These are phyloP conservation scores for Malacoraja senta DNA, from an alignment of 2,797 vertebrate species.

Conservation along the genomic window DNA sequence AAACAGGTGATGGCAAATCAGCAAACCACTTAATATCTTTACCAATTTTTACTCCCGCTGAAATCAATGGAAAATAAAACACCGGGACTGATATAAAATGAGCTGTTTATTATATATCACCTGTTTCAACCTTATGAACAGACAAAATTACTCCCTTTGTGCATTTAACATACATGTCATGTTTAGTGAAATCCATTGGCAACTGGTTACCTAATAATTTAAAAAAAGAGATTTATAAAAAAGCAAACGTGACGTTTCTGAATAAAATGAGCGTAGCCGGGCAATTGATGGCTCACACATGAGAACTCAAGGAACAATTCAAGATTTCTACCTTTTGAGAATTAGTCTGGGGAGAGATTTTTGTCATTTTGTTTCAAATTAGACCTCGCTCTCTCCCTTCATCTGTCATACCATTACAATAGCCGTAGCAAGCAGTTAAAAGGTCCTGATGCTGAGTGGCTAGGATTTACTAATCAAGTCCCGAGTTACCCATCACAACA, in stretches of 20 bases:
- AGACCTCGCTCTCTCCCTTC: conserved; percentile 23
- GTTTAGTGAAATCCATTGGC: not conserved
- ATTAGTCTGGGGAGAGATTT: conserved; percentile 3
- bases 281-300: not conserved
- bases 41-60: not conserved
- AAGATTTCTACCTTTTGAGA: not conserved
- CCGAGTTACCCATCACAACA: conserved; percentile 2
- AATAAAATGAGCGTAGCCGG: not conserved
- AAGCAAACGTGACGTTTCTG: not conserved
- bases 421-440: conserved; percentile 1
- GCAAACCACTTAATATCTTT: no score
- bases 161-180: not conserved
- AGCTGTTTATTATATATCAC: not conserved
- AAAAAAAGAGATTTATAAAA: not conserved
- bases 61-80: not conserved
- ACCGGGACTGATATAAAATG: not conserved
- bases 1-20: not conserved
- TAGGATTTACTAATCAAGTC: conserved; percentile 38
- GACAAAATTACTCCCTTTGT: not conserved
- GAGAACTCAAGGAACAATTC: not conserved
- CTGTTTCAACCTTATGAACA: not conserved
- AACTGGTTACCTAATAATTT: not conserved
- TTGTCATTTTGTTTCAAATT: conserved; percentile 20
- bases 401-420: conserved; percentile 15
- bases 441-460: conserved; percentile 25